Percentiles rank a stretch among this genome's conserved stretches.
Conservation (phyloP, 2,888 invertebrate genomes). For the Meloe dianella region DNA sequence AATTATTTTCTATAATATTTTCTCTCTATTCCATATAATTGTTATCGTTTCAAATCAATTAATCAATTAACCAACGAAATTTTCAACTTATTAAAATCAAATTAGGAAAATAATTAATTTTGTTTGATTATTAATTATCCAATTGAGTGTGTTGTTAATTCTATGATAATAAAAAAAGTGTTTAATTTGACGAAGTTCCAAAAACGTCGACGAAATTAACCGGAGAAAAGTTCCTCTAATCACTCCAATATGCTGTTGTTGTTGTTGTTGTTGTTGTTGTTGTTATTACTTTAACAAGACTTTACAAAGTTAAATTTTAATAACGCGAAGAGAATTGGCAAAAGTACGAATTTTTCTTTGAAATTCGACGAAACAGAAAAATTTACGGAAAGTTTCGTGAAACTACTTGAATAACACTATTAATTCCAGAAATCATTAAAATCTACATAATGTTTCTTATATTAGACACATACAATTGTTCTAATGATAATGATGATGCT, state of each 20-base stretch:
- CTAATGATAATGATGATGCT: slow-evolving; percentile 20
- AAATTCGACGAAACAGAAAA: too few relatives aligned
- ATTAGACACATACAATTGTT: background rate
- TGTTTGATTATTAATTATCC: too few relatives aligned
- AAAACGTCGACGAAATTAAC: background rate
- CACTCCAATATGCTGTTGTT: background rate
- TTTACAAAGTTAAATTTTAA: background rate
- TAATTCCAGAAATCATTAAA: background rate
- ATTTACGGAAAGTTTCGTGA: too few relatives aligned
- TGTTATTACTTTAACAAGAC: background rate
- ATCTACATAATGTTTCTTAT: background rate
- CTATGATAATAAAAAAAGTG: too few relatives aligned
- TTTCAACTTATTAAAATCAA: too few relatives aligned
- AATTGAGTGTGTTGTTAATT: too few relatives aligned
- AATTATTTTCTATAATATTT: too few relatives aligned
- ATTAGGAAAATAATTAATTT: too few relatives aligned
- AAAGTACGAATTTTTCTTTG: too few relatives aligned
- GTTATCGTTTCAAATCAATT: too few relatives aligned
- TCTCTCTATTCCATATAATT: background rate
- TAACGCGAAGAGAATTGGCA: background rate
- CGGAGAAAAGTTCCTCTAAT: background rate
- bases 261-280: background rate
- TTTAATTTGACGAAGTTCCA: background rate
- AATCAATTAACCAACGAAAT: too few relatives aligned
- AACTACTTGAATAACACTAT: background rate